Percentiles rank a stretch among this genome's conserved stretches.
These are phyloP conservation scores for Caenorhabditis doughertyi DNA, from an alignment of 2,888 invertebrate genomes.

Conservation along the genomic window DNA sequence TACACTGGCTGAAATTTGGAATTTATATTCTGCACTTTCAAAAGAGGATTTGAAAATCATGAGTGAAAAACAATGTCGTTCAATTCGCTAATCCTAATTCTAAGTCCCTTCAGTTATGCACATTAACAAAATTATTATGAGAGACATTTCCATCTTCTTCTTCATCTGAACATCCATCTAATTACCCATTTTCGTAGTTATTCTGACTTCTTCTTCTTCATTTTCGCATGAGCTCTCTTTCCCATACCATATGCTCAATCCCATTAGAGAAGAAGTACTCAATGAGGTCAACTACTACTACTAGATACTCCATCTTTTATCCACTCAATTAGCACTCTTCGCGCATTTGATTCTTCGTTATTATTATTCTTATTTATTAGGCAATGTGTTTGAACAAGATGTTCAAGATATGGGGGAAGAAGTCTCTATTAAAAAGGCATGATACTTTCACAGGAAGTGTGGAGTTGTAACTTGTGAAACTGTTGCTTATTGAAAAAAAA, in stretches of 20 bases:
- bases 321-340: constrained; percentile 62
- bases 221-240: constrained; percentile 24
- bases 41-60: too few species aligned
- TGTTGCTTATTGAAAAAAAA: too few species aligned
- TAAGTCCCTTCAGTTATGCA: too few species aligned
- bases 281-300: constrained; percentile 8
- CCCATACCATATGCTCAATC: constrained; percentile 64
- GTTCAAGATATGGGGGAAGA: background rate
- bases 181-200: constrained; percentile 36
- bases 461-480: too few species aligned
- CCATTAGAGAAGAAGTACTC: constrained; percentile 40
- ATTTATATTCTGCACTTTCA: too few species aligned
- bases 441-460: too few species aligned
- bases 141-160: background rate
- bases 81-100: background rate
- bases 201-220: constrained; percentile 48
- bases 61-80: too few species aligned
- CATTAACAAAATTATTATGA: constrained; percentile 58
- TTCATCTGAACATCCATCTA: constrained; percentile 26
- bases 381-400: constrained; percentile 39
- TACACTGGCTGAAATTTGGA: constrained; percentile 76
- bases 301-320: constrained; percentile 52
- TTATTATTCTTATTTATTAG: constrained; percentile 3
- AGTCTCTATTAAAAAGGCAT: background rate
- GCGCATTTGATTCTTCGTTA: constrained; percentile 36